phyloP scores from a whole-genome alignment of 1,140 invertebrate species.

The Asbolus verrucosus region DNA sequence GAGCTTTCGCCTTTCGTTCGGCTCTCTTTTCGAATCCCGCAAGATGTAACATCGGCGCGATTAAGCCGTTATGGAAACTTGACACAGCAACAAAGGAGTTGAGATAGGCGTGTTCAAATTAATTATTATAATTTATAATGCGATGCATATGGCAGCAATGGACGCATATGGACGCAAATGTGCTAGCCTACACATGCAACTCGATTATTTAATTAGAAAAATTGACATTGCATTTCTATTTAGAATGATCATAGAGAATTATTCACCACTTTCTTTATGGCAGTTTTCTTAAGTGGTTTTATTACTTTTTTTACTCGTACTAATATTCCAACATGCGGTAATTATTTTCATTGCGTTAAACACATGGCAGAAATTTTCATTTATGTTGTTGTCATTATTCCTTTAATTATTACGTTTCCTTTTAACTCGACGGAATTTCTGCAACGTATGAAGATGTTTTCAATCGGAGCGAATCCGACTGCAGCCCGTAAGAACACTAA shows the following conservation, averaged over 20 bases:
- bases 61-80: constrained; percentile 26
- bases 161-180: not conserved
- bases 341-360: not conserved
- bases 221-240: constrained; percentile 1
- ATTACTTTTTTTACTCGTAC: too few relatives aligned
- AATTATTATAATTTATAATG: constrained; percentile 30
- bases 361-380: constrained; percentile 1
- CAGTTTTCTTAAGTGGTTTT: not conserved
- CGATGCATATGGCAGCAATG: constrained; percentile 12
- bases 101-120: constrained; percentile 26
- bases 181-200: constrained; percentile 14
- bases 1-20: too few relatives aligned
- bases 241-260: not conserved
- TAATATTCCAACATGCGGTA: not conserved
- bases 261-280: constrained; percentile 3
- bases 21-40: too few relatives aligned
- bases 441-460: too few relatives aligned
- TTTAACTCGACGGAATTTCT: too few relatives aligned
- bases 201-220: constrained; percentile 11
- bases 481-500: too few relatives aligned
- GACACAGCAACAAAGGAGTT: too few relatives aligned
- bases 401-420: too few relatives aligned
- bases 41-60: too few relatives aligned
- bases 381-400: too few relatives aligned
- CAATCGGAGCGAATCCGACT: too few relatives aligned